phyloP scores from a whole-genome alignment of 2,113 vertebrate species.

The Lichenostomus cassidix region DNA sequence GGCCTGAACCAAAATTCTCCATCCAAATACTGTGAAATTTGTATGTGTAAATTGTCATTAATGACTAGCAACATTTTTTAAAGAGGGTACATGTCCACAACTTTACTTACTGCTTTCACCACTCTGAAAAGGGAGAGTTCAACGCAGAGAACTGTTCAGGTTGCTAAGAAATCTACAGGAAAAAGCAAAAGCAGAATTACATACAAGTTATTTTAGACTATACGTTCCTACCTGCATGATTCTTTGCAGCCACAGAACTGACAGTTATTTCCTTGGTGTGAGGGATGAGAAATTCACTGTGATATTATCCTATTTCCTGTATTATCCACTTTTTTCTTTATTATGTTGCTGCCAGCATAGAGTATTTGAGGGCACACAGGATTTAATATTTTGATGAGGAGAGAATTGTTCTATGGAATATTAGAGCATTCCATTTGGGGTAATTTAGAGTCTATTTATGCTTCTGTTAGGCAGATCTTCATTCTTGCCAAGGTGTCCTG shows the following conservation, averaged over 20 bases:
- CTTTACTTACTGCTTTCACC: background rate
- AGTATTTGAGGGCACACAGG: background rate
- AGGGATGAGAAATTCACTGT: background rate
- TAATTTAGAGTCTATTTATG: background rate
- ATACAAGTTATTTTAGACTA: background rate
- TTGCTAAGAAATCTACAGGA: background rate
- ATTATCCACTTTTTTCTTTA: background rate
- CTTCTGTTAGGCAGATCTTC: background rate
- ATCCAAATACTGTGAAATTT: background rate
- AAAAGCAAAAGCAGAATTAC: background rate
- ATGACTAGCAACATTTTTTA: background rate
- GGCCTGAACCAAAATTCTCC: background rate
- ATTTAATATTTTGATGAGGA: background rate
- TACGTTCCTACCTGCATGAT: background rate
- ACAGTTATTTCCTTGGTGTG: background rate
- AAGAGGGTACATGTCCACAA: background rate
- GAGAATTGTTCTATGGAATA: background rate
- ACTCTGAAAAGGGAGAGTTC: background rate
- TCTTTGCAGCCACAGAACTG: background rate
- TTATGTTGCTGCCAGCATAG: background rate
- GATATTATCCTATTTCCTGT: background rate
- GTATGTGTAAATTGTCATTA: background rate
- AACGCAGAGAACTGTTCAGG: background rate
- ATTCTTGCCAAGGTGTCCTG: background rate
- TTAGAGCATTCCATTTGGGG: background rate